Conservation (phyloP, 1,140 invertebrate species). For the Drosophila kepulauana region DNA sequence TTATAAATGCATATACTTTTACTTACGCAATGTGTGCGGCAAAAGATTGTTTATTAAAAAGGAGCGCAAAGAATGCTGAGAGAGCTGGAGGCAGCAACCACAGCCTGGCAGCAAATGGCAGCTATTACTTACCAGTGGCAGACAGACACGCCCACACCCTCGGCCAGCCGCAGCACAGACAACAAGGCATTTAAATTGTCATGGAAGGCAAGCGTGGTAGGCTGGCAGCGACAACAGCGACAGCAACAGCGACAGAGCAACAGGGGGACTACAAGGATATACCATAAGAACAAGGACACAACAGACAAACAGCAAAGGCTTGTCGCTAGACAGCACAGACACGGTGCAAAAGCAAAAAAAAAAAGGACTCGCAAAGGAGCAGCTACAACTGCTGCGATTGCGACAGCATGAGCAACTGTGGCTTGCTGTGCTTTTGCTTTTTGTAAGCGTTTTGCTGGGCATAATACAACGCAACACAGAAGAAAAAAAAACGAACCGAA, state of each 20-base stretch:
- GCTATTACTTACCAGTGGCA: slow-evolving; percentile 66
- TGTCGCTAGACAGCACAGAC: slow-evolving; percentile 39
- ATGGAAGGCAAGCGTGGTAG: slow-evolving; percentile 49
- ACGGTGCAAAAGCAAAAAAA: neutral
- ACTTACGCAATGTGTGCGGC: slow-evolving; percentile 3
- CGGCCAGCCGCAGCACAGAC: slow-evolving; percentile 39
- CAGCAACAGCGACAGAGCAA: neutral
- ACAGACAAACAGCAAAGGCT: slow-evolving; percentile 46
- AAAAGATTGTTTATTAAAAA: slow-evolving; percentile 37
- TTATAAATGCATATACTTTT: slow-evolving; percentile 43
- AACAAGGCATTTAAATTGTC: slow-evolving; percentile 79
- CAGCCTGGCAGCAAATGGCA: slow-evolving; percentile 57
- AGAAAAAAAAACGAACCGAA: no score
- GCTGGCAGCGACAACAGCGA: slow-evolving; percentile 19
- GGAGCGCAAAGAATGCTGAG: neutral
- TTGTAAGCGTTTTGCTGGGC: slow-evolving; percentile 35
- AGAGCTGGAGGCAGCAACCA: slow-evolving; percentile 51
- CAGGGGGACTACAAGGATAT: slow-evolving; percentile 47
- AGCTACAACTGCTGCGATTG: neutral
- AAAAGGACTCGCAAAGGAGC: slow-evolving; percentile 25
- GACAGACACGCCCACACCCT: neutral
- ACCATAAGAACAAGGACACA: slow-evolving; percentile 12
- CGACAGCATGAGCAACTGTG: neutral
- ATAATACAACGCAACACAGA: slow-evolving; percentile 13
- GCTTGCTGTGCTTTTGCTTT: slow-evolving; percentile 62